Conservation (phyloP, 2,888 invertebrate genomes). For the Mesorhabditis belari region DNA sequence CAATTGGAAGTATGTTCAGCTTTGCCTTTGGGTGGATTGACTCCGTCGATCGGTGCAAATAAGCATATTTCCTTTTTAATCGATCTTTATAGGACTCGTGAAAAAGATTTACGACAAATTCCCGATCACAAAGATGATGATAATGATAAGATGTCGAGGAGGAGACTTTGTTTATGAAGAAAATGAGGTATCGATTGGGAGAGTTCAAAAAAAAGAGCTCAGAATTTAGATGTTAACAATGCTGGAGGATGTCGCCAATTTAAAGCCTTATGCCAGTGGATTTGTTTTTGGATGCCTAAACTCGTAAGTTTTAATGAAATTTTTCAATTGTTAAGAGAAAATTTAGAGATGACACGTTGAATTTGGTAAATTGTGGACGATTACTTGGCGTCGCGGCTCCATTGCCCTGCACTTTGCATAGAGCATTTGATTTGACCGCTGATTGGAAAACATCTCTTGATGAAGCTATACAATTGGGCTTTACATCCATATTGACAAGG, state of each 20-base stretch:
- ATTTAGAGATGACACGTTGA: constrained; percentile 17
- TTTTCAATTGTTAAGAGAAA: neutral
- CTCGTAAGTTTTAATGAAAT: constrained; percentile 7
- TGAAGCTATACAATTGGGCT: constrained; percentile 21
- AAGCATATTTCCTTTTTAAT: constrained; percentile 5
- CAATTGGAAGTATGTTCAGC: constrained; percentile 26
- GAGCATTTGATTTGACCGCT: constrained; percentile 23
- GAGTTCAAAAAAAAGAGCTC: neutral
- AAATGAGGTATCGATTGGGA: constrained; percentile 4
- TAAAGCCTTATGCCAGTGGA: constrained; percentile 26
- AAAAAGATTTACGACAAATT: constrained; percentile 9
- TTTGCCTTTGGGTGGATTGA: constrained; percentile 19
- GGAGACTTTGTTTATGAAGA: constrained; percentile 32
- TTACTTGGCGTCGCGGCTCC: constrained; percentile 14
- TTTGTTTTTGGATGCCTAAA: constrained; percentile 31
- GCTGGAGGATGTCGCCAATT: constrained; percentile 17
- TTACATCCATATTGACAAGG: constrained; percentile 27
- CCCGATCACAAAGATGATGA: constrained; percentile 11
- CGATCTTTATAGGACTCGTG: constrained; percentile 16
- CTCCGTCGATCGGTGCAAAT: constrained; percentile 17
- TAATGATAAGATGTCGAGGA: constrained; percentile 24
- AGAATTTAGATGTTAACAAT: constrained; percentile 6
- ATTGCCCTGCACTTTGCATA: constrained; percentile 25
- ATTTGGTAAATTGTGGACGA: constrained; percentile 11
- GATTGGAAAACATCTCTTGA: constrained; percentile 22